phyloP scores from a whole-genome alignment of 2,888 invertebrate species.

The Yponomeuta malinellus region DNA sequence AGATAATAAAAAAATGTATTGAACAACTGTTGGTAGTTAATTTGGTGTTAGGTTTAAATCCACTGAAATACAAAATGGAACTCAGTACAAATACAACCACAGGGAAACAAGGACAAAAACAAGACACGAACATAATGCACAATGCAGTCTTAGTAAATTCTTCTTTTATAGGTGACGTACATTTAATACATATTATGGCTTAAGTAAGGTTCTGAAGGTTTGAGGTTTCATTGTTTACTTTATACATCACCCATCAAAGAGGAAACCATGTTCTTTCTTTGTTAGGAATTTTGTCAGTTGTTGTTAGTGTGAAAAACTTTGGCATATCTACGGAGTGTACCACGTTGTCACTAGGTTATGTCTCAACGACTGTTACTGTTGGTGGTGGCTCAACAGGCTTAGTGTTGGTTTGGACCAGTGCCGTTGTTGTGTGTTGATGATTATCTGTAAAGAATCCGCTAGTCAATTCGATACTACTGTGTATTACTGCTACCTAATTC shows the following conservation, averaged over 20 bases:
- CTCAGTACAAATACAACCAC: slow-evolving; percentile 8
- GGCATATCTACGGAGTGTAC: slow-evolving; percentile 41
- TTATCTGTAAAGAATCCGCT: slow-evolving; percentile 52
- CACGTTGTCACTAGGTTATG: slow-evolving; percentile 49
- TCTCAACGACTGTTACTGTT: slow-evolving; percentile 35
- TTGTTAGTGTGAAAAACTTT: slow-evolving; percentile 33
- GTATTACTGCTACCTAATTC: slow-evolving; percentile 8
- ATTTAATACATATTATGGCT: no score
- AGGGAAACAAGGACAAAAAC: slow-evolving; percentile 7
- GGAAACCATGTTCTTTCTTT: not conserved
- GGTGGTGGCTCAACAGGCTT: slow-evolving; percentile 29
- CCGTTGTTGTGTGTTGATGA: slow-evolving; percentile 40
- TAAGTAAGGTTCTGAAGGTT: no score
- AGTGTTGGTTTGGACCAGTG: slow-evolving; percentile 48
- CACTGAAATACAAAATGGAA: slow-evolving; percentile 12
- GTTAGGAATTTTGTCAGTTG: slow-evolving; percentile 13
- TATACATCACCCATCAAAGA: not conserved
- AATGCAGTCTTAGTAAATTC: slow-evolving; percentile 2
- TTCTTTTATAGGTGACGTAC: slow-evolving; percentile 10
- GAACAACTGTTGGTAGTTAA: not conserved
- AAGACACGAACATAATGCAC: slow-evolving; percentile 13
- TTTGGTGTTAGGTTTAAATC: slow-evolving; percentile 6
- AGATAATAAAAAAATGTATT: not conserved
- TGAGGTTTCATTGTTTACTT: not conserved
- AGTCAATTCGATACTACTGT: slow-evolving; percentile 16